Evolutionary conservation across 35 echinoderm and acorn worm genomes (phyloP).

Genomic region (Lytechinus pictus): DNA sequence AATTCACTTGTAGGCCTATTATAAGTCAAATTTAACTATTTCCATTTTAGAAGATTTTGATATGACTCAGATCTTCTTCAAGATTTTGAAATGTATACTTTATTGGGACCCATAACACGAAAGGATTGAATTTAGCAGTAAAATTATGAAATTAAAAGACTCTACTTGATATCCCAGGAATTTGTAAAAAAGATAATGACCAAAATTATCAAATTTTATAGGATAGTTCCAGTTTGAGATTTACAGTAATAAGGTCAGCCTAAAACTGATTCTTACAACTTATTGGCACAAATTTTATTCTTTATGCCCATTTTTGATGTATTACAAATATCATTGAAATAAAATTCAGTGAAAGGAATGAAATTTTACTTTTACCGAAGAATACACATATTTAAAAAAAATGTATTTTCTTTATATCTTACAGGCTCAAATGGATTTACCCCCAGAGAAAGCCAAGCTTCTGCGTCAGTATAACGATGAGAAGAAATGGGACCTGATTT

Average conservation of each 20-base stretch:
- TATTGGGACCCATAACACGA: too few species aligned
- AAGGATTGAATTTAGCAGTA: too few species aligned
- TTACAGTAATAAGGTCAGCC: too few species aligned
- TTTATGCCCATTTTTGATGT: too few species aligned
- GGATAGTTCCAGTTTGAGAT: too few species aligned
- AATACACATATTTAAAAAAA: not conserved
- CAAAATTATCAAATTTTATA: too few species aligned
- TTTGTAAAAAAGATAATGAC: not conserved
- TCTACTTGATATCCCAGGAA: not conserved
- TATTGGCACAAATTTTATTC: too few species aligned
- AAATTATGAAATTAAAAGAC: too few species aligned
- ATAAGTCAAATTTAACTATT: not conserved
- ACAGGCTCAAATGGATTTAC: conserved; percentile 97
- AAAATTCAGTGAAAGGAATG: too few species aligned
- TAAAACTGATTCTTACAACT: too few species aligned
- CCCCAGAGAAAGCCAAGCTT: conserved; percentile 96
- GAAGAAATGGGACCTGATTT: conserved; percentile 99
- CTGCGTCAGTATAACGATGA: conserved; percentile 94
- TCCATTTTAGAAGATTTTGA: not conserved
- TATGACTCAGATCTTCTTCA: not conserved
- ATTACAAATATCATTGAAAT: too few species aligned
- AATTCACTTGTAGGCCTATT: not conserved
- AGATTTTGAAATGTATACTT: not conserved
- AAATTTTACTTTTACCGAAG: too few species aligned
- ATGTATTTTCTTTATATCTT: conserved; percentile 42